Percentiles rank a stretch among this genome's conserved stretches.
Conservation (phyloP, 2,797 vertebrate species). For the Lithobates pipiens region DNA sequence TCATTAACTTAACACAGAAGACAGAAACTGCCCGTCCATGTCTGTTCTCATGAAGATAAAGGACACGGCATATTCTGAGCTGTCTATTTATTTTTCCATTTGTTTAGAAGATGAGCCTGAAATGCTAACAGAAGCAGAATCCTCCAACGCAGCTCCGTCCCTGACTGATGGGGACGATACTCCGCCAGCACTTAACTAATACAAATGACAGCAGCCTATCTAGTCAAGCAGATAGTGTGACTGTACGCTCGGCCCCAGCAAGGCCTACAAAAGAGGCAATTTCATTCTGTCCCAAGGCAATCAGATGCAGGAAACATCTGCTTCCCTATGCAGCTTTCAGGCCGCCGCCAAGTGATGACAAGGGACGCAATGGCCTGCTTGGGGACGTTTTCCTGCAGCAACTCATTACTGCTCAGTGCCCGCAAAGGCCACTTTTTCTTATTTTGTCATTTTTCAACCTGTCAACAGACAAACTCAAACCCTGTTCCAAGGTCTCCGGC, state of each 20-base stretch:
- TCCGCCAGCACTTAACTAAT: conserved; percentile 54
- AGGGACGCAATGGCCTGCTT: conserved; percentile 50
- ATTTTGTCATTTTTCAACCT: conserved; percentile 64
- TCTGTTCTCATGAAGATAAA: conserved; percentile 36
- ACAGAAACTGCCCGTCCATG: neutral
- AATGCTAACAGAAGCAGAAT: conserved; percentile 22
- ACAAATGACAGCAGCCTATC: conserved; percentile 50
- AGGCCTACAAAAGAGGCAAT: conserved; percentile 51
- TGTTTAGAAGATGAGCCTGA: conserved; percentile 12
- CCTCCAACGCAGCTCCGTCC: conserved; percentile 3
- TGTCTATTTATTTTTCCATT: conserved; percentile 53
- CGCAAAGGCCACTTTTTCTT: conserved; percentile 61
- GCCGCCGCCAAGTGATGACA: conserved; percentile 15
- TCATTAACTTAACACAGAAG: neutral
- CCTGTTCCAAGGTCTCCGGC: conserved; percentile 55
- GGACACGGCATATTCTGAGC: neutral
- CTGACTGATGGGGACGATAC: conserved; percentile 51
- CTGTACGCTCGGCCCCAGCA: conserved; percentile 28
- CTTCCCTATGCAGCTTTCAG: neutral
- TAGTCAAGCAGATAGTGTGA: conserved; percentile 34
- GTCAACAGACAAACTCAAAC: conserved; percentile 61
- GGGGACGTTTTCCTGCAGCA: conserved; percentile 61
- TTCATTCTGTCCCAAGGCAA: conserved; percentile 51
- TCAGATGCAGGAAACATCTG: conserved; percentile 48
- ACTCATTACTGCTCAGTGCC: conserved; percentile 56